Evolutionary conservation across 2,113 vertebrate genomes (phyloP).

Genomic region (Myotis lucifugus): DNA sequence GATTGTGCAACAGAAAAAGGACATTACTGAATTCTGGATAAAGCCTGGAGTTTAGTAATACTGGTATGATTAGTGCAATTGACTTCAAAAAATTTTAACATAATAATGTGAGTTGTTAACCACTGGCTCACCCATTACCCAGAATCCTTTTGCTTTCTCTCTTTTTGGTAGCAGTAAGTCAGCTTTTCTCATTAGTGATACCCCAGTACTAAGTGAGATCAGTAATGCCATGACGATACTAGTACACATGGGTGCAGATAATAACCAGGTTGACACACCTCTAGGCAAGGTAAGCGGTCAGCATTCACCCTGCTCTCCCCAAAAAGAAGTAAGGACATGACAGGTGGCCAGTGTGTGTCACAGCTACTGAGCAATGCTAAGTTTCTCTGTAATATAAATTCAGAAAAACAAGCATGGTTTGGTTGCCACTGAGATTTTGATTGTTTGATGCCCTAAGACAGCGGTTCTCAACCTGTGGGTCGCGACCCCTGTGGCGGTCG

Average conservation of each 20-base stretch:
- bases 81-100: background rate
- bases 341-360: background rate
- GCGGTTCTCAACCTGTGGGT: no score
- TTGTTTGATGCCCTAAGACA: background rate
- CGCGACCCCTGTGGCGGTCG: no score
- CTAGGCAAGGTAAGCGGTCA: background rate
- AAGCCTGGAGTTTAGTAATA: background rate
- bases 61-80: background rate
- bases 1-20: background rate
- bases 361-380: background rate
- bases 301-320: background rate
- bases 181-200: background rate
- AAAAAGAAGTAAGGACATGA: background rate
- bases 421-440: conserved; percentile 8
- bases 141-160: background rate
- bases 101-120: background rate
- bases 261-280: background rate
- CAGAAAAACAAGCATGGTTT: conserved; percentile 14
- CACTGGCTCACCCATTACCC: background rate
- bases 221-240: background rate
- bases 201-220: background rate
- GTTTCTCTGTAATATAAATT: background rate
- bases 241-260: background rate
- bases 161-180: background rate
- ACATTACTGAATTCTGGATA: background rate